Percentiles rank a stretch among this genome's conserved stretches.
These are phyloP conservation scores for Amazona vittata DNA, from an alignment of 2,113 vertebrate species.

Conservation along the genomic window DNA sequence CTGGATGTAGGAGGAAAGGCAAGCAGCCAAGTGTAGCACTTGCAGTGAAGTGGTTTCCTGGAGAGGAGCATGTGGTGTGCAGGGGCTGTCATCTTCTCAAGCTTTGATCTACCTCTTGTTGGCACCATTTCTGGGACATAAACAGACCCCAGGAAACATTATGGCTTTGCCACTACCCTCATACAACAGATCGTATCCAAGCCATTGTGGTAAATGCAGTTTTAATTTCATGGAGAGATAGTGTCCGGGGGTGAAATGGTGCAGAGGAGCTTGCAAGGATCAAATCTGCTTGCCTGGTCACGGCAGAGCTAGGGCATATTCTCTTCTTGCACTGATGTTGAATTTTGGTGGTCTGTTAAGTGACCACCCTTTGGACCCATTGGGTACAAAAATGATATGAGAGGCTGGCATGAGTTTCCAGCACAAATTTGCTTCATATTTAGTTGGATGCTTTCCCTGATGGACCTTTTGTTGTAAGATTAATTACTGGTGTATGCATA, in stretches of 20 bases:
- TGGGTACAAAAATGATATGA: accelerated
- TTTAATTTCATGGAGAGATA: background rate
- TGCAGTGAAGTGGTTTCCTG: background rate
- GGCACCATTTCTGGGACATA: background rate
- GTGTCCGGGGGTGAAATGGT: background rate
- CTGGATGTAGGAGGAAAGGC: background rate
- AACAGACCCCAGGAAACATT: background rate
- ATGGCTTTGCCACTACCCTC: background rate
- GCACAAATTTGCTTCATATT: background rate
- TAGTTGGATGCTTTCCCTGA: background rate
- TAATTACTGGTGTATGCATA: background rate
- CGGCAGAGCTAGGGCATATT: accelerated
- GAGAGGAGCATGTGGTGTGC: background rate
- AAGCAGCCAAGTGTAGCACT: background rate
- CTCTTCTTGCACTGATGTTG: background rate
- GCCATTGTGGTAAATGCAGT: accelerated
- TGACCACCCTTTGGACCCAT: too few relatives aligned
- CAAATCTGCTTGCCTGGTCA: background rate
- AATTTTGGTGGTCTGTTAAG: background rate
- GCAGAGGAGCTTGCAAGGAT: background rate
- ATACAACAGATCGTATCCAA: background rate
- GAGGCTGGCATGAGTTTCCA: background rate
- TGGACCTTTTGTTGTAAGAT: background rate
- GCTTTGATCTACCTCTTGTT: background rate
- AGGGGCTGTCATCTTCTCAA: background rate